Percentiles rank a stretch among this genome's conserved stretches.
These are phyloP conservation scores for Oreotrochilus melanogaster DNA, from an alignment of 2,113 vertebrate genomes.

Conservation along the genomic window DNA sequence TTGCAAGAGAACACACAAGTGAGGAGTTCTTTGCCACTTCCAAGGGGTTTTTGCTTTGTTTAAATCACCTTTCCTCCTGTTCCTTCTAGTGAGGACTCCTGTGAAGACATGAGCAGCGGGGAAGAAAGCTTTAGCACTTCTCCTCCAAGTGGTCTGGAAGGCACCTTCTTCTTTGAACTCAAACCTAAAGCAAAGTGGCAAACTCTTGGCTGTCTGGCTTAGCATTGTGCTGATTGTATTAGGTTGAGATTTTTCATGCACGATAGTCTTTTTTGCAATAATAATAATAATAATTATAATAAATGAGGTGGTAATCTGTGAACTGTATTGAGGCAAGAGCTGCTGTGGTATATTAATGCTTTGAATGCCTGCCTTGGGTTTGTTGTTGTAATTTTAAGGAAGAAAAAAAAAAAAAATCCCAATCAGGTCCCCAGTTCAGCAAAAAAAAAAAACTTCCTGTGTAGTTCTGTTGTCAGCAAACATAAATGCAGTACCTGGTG, in stretches of 20 bases:
- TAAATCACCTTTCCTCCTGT: not conserved
- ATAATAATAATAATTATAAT: constrained; percentile 48
- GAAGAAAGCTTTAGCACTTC: constrained; percentile 92
- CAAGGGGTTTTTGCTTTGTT: not conserved
- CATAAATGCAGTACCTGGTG: not conserved
- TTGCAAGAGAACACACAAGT: accelerated
- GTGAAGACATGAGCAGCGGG: constrained; percentile 92
- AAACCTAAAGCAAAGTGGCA: constrained; percentile 75
- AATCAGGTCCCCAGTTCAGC: not conserved
- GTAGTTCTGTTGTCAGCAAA: not conserved
- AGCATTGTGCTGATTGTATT: constrained; percentile 25
- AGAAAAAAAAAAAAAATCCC: not conserved
- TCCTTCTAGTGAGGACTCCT: constrained; percentile 88
- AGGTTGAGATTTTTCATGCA: constrained; percentile 15
- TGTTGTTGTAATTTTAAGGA: not conserved
- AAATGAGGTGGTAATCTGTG: constrained; percentile 45
- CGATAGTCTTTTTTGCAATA: constrained; percentile 75
- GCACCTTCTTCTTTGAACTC: constrained; percentile 87
- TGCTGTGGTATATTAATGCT: constrained; percentile 23
- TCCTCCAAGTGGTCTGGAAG: constrained; percentile 84
- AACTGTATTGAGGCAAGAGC: constrained; percentile 46
- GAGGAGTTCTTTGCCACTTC: not conserved
- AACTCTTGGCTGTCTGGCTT: constrained; percentile 60
- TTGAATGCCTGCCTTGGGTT: constrained; percentile 11
- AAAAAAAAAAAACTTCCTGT: not conserved